Evolutionary conservation across 2,797 vertebrate species (phyloP).

Genomic region (Thripadectes ignobilis): DNA sequence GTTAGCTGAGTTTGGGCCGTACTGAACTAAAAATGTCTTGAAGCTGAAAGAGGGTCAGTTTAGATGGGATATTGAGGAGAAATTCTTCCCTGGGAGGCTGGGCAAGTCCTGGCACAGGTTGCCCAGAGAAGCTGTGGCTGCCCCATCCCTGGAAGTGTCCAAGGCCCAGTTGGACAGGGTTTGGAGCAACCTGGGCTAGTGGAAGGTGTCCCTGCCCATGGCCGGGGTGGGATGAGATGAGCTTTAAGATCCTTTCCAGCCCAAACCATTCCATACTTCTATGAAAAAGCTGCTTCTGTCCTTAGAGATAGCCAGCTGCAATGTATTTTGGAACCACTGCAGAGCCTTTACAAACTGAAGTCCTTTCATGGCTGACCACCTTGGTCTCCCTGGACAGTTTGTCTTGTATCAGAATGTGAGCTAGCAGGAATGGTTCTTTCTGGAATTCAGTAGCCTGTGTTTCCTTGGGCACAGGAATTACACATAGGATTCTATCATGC

Average conservation of each 20-base stretch:
- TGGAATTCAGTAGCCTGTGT: neutral
- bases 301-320: neutral
- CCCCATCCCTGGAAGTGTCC: neutral
- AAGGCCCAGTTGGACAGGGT: neutral
- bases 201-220: neutral
- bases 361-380: neutral
- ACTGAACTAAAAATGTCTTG: neutral
- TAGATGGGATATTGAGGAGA: neutral
- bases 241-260: neutral
- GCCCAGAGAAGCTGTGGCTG: neutral
- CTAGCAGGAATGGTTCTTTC: neutral
- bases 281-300: neutral
- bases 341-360: neutral
- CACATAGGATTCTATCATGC: neutral
- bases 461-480: neutral
- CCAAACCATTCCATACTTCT: neutral
- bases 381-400: neutral
- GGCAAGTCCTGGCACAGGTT: fast-evolving
- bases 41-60: neutral
- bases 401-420: neutral
- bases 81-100: neutral
- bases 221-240: neutral
- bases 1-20: neutral
- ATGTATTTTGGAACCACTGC: neutral
- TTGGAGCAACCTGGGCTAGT: fast-evolving